Conservation (phyloP, 2,797 vertebrate species). For the Oreortyx pictus region DNA sequence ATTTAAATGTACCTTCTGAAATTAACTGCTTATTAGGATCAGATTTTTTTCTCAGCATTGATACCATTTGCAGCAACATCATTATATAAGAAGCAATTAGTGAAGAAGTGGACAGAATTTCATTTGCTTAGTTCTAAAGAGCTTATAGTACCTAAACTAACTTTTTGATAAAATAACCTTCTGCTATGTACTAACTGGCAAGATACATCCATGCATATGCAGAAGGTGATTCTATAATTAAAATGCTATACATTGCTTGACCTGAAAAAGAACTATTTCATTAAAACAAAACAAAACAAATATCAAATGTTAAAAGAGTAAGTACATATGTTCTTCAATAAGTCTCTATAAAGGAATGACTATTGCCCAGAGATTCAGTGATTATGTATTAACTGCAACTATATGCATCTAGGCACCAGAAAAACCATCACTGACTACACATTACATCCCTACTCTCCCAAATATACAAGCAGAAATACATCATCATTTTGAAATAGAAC, state of each 20-base stretch:
- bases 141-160: slow-evolving; percentile 51
- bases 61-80: not conserved
- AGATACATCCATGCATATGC: not conserved
- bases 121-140: slow-evolving; percentile 73
- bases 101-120: slow-evolving; percentile 65
- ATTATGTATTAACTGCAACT: not conserved
- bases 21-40: slow-evolving; percentile 62
- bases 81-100: slow-evolving; percentile 64
- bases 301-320: not conserved
- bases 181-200: slow-evolving; percentile 51
- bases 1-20: slow-evolving; percentile 72
- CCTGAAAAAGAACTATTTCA: not conserved
- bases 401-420: not conserved
- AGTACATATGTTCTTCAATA: not conserved
- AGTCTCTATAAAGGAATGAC: not conserved
- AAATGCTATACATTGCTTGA: not conserved
- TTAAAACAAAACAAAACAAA: not conserved
- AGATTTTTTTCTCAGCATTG: not conserved
- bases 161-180: slow-evolving; percentile 68
- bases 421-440: not conserved
- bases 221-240: slow-evolving; percentile 5
- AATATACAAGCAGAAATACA: not conserved
- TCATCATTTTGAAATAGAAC: not conserved
- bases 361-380: not conserved
- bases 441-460: not conserved